Evolutionary conservation across 2,888 invertebrate species (phyloP), one percentile per base, ranked within the genome.

Genomic region (Orthosia cruda): DNA sequence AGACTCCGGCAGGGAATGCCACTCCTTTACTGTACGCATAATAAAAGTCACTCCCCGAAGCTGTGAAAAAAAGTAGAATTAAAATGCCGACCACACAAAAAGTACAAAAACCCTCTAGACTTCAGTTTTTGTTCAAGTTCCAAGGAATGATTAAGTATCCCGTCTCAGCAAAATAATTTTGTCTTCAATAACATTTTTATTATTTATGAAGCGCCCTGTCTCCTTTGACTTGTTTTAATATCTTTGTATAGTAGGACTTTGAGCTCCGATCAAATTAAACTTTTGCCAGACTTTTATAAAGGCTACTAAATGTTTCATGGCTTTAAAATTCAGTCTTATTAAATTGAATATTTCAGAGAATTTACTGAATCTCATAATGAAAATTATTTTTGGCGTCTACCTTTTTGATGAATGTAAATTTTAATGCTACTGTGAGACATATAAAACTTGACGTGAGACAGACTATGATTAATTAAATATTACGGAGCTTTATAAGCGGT

Each of bases 181-280:
- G 67, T 70, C 66, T 74, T 71, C 74, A 74, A 81, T 83, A 83
- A 81, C 74, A 77, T 76, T 85, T 87, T 77, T 82, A 81, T 85
- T 87, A 85, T 83, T 87, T 81, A 81, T 79, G 80, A 82, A 77
- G 73, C 75, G 75, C 68, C 76, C 77, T 73, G 74, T 72, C 64
- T 75, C 69, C 74, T 82, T 83, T 77, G 75, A 80, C 75, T 80
- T 78, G 70, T 83, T 80, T 81, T 82, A 81, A 84, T 84, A 88
- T 82, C 77, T 71, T 74, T 83, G 63, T 78, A 80, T 74, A 73
- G 72, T 69, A 73, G 71, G 58, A 65, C 63, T 77, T 83, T 80
- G 67, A 83, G 67, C 71, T 68, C 57, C 61, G 75, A 81, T 80
- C 71, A 78, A 77, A 84, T 79, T 79, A 74, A 81, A 81, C 70